Conservation (phyloP, 2,888 invertebrate genomes). For the Melinaea marsaeus region DNA sequence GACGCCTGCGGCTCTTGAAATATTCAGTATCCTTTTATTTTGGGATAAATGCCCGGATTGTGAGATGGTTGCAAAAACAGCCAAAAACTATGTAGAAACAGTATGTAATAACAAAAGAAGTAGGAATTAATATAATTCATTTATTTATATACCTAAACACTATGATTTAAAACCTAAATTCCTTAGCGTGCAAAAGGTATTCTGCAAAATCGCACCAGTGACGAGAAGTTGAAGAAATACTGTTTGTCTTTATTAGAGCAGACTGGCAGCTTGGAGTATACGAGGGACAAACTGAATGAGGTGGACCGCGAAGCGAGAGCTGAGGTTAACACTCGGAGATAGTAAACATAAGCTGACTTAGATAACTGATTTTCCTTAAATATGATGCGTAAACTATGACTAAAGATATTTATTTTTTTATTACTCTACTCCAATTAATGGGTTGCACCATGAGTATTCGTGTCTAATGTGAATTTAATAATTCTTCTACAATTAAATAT, state of each 20-base stretch:
- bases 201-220: slow-evolving; percentile 3
- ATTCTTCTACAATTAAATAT: background rate
- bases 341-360: no score
- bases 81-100: no score
- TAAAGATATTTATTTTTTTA: background rate
- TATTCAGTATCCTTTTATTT: slow-evolving; percentile 13
- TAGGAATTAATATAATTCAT: background rate
- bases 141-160: background rate
- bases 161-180: background rate
- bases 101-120: no score
- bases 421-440: no score
- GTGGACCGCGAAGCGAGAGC: background rate
- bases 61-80: no score
- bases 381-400: background rate
- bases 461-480: no score
- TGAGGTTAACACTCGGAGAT: background rate
- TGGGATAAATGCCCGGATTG: no score
- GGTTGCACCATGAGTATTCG: no score
- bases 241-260: slow-evolving; percentile 5
- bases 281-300: background rate
- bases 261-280: slow-evolving; percentile 12
- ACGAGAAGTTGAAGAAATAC: slow-evolving; percentile 4
- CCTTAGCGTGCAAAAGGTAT: slow-evolving; percentile 1
- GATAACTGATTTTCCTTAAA: background rate
- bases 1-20: background rate